Evolutionary conservation across 2,888 invertebrate genomes (phyloP), one percentile per base, ranked within the genome.

Genomic region (Brachyptera putata): DNA sequence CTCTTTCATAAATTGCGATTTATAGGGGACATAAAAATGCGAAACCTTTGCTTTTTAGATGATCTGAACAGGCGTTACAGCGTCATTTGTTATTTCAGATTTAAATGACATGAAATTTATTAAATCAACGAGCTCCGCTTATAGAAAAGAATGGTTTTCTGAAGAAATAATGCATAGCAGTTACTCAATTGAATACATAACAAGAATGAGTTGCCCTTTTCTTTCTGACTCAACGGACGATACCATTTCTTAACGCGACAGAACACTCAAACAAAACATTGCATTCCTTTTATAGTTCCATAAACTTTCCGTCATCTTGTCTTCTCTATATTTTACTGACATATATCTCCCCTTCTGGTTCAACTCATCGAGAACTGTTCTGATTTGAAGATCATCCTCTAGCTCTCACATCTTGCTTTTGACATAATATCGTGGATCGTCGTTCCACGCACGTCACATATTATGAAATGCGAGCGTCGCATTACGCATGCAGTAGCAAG

Each of bases 161-260:
- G 21, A 46, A 46, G 24, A 7, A 46, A 46, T 46, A 46, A 46
- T 46, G 46, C 46, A 22, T 18, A n/a, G 2, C 46, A 16, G 46
- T 46, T 21, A 46, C 46, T 46, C 46, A 22, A 18, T 46, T n/a
- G 46, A 46, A 21, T 46, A 11, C 11, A n/a, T 46, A 41, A 41
- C 41, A 13, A 41, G 41, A 41, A 18, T 11, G 5, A 7, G 16
- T 46, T n/a, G 22, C 24, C 24, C n/a, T 46, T 24, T 22, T 46
- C 24, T 24, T 46, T 46, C 46, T 13, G 18, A 34, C 21, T 53
- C 34, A 21, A 53, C 36, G 34, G 3, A 34, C 21, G 36, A 53
- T 53, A 18, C 36, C 18, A 34, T 53, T 26, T 53, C 53, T 18
- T 53, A 53, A 53, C 34, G 34, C 34, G 53, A 53, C 53, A 22